phyloP scores from a whole-genome alignment of 2,888 invertebrate species.

The Cordylochernes scorpioides region DNA sequence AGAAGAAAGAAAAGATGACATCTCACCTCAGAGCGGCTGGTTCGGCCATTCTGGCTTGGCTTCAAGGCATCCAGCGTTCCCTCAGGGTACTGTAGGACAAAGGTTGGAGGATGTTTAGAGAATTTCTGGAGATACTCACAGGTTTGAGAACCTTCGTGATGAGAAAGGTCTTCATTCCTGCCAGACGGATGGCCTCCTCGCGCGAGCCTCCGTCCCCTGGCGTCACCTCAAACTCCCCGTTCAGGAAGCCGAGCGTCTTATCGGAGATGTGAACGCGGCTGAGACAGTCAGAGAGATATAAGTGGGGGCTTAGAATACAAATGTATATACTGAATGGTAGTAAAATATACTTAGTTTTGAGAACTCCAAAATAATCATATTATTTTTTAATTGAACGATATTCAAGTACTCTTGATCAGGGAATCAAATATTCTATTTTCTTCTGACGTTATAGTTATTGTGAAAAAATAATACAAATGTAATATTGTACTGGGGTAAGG shows the following conservation, averaged over 20 bases:
- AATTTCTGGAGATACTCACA: constrained; percentile 16
- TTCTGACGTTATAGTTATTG: too few relatives aligned
- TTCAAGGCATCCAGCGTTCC: constrained; percentile 16
- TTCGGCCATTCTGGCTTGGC: constrained; percentile 8
- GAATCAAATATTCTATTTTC: too few relatives aligned
- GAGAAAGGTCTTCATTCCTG: constrained; percentile 70
- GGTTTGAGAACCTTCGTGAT: constrained; percentile 61
- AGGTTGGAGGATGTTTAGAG: neutral
- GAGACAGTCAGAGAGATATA: constrained; percentile 17
- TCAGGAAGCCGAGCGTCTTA: constrained; percentile 55
- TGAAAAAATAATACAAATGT: too few relatives aligned
- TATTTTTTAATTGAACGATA: neutral
- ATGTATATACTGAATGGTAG: neutral
- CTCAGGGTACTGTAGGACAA: constrained; percentile 16
- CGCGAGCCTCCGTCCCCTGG: constrained; percentile 63
- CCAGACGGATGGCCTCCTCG: constrained; percentile 64
- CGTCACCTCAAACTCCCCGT: constrained; percentile 74
- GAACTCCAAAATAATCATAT: neutral
- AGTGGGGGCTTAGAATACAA: neutral
- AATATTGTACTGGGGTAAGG: too few relatives aligned
- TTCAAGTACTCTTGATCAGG: neutral
- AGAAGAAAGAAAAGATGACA: too few relatives aligned
- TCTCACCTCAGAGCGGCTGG: constrained; percentile 3
- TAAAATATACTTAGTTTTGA: neutral
- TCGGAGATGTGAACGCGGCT: constrained; percentile 81